Evolutionary conservation across 2,113 vertebrate genomes (phyloP).

Genomic region (Perca fluviatilis): DNA sequence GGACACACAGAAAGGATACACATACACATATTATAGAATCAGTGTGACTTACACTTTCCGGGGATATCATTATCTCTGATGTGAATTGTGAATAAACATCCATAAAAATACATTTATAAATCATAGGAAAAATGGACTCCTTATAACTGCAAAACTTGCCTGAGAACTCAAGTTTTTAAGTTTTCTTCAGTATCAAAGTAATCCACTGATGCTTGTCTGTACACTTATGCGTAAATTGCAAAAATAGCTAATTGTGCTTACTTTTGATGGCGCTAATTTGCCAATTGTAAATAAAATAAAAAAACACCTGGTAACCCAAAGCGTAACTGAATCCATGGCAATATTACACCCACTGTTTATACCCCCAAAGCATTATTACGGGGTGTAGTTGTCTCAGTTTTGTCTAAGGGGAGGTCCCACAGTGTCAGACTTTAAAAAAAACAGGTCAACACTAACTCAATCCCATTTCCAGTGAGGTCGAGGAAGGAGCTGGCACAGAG

Average conservation of each 20-base stretch:
- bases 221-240: no score
- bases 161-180: not conserved
- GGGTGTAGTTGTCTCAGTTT: not conserved
- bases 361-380: not conserved
- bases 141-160: not conserved
- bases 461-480: constrained; percentile 80
- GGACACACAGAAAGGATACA: not conserved
- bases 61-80: fast-evolving
- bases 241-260: not conserved
- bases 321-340: not conserved
- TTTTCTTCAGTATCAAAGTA: not conserved
- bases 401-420: no score
- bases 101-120: not conserved
- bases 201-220: not conserved
- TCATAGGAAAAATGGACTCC: not conserved
- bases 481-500: constrained; percentile 73
- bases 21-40: not conserved
- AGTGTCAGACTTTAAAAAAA: no score
- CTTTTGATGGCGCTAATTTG: not conserved
- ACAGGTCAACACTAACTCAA: not conserved
- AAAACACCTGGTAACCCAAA: not conserved
- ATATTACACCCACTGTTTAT: not conserved
- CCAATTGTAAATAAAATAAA: not conserved
- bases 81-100: not conserved
- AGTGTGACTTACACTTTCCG: not conserved